These are phyloP conservation scores for Pachypanchax playfairii DNA, from an alignment of 2,113 vertebrate genomes.

Conservation along the genomic window DNA sequence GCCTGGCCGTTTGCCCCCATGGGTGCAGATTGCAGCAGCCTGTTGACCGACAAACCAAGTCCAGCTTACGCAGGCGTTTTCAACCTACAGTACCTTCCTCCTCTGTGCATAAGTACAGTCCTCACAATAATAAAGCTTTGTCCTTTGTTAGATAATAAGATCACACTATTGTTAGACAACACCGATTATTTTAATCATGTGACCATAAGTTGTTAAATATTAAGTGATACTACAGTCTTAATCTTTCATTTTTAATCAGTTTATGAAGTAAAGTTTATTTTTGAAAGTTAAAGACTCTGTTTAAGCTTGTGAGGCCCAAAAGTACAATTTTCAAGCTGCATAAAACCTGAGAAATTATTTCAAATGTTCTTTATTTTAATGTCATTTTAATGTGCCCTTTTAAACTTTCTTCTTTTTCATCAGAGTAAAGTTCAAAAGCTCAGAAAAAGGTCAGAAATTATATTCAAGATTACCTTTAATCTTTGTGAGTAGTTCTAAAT, in stretches of 20 bases:
- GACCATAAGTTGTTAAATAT: no score
- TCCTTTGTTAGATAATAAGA: no score
- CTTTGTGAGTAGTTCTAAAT: background rate
- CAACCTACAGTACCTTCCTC: background rate
- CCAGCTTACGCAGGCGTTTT: constrained; percentile 49
- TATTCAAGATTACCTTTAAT: constrained; percentile 19
- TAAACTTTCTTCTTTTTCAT: background rate
- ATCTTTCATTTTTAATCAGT: no score
- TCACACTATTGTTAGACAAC: no score
- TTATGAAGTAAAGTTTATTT: background rate
- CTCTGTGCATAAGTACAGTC: constrained; percentile 11
- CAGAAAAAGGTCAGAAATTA: background rate
- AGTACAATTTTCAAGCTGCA: background rate
- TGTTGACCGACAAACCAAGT: constrained; percentile 47
- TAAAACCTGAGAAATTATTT: background rate
- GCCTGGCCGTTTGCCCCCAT: constrained; percentile 48
- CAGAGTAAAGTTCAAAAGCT: background rate
- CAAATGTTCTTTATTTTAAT: constrained; percentile 18
- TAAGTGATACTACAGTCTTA: no score
- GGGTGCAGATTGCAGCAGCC: constrained; percentile 44
- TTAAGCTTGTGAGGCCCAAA: background rate
- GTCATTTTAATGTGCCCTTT: background rate
- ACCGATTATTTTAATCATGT: no score
- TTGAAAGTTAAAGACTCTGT: background rate
- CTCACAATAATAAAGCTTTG: background rate